These are phyloP conservation scores for Amphimallon solstitiale DNA, from an alignment of 2,888 invertebrate species.

Conservation along the genomic window DNA sequence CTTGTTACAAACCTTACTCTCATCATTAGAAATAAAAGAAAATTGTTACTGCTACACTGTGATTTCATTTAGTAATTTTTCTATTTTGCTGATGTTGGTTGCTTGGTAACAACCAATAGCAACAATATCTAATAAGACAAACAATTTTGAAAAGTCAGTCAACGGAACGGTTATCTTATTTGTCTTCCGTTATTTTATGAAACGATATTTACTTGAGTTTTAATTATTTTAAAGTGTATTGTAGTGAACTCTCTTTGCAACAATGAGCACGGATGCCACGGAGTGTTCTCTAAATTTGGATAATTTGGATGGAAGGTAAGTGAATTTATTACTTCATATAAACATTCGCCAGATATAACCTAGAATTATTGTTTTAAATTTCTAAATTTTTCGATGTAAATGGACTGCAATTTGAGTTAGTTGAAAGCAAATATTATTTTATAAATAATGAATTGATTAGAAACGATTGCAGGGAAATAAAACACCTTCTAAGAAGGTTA, in stretches of 20 bases:
- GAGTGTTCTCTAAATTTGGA: slow-evolving; percentile 33
- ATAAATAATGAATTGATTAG: too few relatives aligned
- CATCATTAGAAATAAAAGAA: too few relatives aligned
- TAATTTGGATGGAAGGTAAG: slow-evolving; percentile 37
- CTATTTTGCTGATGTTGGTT: slow-evolving; percentile 21
- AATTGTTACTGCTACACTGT: not conserved
- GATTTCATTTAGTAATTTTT: slow-evolving; percentile 1
- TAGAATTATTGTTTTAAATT: not conserved
- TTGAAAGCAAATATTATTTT: too few relatives aligned
- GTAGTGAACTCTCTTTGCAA: slow-evolving; percentile 23
- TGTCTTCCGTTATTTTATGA: slow-evolving; percentile 44
- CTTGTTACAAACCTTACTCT: too few relatives aligned
- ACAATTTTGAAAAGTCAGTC: slow-evolving; percentile 45
- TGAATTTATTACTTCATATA: slow-evolving; percentile 9
- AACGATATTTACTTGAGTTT: slow-evolving; percentile 27
- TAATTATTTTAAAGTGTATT: slow-evolving; percentile 30
- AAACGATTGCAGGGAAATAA: too few relatives aligned
- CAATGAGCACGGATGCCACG: slow-evolving; percentile 19
- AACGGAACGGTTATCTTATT: too few relatives aligned
- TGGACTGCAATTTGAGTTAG: too few relatives aligned
- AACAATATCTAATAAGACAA: slow-evolving; percentile 42
- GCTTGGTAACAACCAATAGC: slow-evolving; percentile 45
- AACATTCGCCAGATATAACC: slow-evolving; percentile 8
- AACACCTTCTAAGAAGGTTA: too few relatives aligned
- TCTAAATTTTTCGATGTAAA: not conserved